phyloP scores from a whole-genome alignment of 2,113 vertebrate genomes.

The Ageneiosus marmoratus region DNA sequence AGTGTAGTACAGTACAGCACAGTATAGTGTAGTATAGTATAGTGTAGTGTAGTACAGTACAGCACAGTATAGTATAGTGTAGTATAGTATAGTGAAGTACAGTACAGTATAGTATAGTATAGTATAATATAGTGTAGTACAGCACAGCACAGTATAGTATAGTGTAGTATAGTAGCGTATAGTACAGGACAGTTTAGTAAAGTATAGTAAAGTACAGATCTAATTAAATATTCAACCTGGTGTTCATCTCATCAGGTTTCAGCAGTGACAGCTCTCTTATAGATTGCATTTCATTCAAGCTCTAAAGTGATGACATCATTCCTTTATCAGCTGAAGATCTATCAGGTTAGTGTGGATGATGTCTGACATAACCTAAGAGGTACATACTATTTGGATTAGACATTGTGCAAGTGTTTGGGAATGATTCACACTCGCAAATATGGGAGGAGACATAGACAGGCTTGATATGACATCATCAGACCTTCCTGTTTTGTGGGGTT shows the following conservation, averaged over 20 bases:
- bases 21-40: background rate
- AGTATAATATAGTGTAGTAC: too few relatives aligned
- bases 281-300: background rate
- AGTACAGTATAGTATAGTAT: background rate
- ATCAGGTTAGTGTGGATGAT: constrained; percentile 34
- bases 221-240: background rate
- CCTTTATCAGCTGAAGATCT: background rate
- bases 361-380: constrained; percentile 18
- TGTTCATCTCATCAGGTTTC: background rate
- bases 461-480: constrained; percentile 44
- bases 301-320: background rate
- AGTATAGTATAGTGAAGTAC: background rate
- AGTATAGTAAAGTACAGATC: background rate
- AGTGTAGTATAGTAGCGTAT: too few relatives aligned
- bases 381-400: constrained; percentile 9
- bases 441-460: constrained; percentile 37
- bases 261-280: background rate
- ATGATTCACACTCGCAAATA: constrained; percentile 44
- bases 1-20: background rate
- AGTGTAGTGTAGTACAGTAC: background rate
- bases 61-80: background rate
- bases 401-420: constrained; percentile 11
- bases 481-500: constrained; percentile 52
- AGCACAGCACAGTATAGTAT: background rate
- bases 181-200: background rate